phyloP scores from a whole-genome alignment of 2,888 invertebrate species.

The Palloptera scutellata region DNA sequence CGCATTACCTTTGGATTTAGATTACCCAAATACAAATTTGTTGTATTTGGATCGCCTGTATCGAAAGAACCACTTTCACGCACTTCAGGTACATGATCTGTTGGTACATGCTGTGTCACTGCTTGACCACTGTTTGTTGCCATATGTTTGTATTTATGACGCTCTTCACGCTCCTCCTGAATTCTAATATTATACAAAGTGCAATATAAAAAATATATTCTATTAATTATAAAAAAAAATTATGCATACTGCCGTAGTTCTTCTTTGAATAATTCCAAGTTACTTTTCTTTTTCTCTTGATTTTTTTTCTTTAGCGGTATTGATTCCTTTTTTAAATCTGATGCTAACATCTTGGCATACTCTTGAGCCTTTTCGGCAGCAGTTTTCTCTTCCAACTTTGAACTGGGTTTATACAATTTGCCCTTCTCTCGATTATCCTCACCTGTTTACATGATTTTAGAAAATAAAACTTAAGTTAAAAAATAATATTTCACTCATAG shows the following conservation, averaged over 20 bases:
- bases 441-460: constrained; percentile 66
- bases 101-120: constrained; percentile 34
- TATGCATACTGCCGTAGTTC: constrained; percentile 86
- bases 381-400: constrained; percentile 73
- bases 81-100: constrained; percentile 37
- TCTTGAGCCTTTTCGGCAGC: constrained; percentile 75
- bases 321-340: constrained; percentile 72
- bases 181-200: constrained; percentile 70
- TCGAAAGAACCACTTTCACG: constrained; percentile 83
- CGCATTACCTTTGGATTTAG: constrained; percentile 87
- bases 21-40: constrained; percentile 97
- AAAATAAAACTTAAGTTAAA: constrained; percentile 1
- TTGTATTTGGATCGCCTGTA: constrained; percentile 96
- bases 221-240: neutral
- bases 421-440: constrained; percentile 90
- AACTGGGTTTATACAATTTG: constrained; percentile 91
- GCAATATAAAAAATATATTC: neutral
- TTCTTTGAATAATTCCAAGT: constrained; percentile 97
- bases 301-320: constrained; percentile 74
- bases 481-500: neutral
- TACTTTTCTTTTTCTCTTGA: constrained; percentile 92
- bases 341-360: constrained; percentile 71
- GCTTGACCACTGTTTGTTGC: constrained; percentile 41
- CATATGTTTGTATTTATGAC: constrained; percentile 86
- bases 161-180: constrained; percentile 96